Conservation (phyloP, 2,797 vertebrate genomes). For the Falco berigora region DNA sequence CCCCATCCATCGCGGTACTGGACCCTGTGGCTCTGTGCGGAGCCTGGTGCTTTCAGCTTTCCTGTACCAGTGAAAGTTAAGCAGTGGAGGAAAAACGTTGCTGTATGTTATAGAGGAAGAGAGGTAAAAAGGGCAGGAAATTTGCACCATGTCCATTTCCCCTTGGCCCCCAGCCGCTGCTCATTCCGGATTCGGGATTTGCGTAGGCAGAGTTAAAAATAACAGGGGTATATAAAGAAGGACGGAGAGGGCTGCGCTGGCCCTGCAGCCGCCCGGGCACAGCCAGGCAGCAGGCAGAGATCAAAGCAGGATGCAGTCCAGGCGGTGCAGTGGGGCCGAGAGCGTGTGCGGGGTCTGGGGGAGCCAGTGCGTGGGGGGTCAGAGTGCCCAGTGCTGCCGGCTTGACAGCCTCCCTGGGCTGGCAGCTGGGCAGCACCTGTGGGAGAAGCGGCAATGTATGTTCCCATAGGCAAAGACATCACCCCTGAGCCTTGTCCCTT, state of each 20-base stretch:
- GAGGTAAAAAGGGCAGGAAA: slow-evolving; percentile 81
- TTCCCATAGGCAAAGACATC: not conserved
- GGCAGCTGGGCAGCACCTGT: not conserved
- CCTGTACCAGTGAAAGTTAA: slow-evolving; percentile 73
- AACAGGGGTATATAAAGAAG: slow-evolving; percentile 81
- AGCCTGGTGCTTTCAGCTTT: not conserved
- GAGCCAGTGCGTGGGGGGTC: fast-evolving
- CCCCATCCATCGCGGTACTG: fast-evolving
- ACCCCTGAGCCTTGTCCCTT: not conserved
- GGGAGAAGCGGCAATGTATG: not conserved
- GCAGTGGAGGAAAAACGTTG: slow-evolving; percentile 61
- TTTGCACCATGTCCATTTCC: slow-evolving; percentile 84
- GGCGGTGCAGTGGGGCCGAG: not conserved
- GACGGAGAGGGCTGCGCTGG: slow-evolving; percentile 9
- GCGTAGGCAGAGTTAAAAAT: slow-evolving; percentile 88
- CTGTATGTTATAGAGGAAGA: slow-evolving; percentile 70
- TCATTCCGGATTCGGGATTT: slow-evolving; percentile 80
- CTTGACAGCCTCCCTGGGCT: not conserved
- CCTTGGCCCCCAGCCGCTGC: slow-evolving; percentile 77
- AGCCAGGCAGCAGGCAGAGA: slow-evolving; percentile 39
- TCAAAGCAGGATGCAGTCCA: slow-evolving; percentile 48
- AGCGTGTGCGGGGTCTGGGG: fast-evolving
- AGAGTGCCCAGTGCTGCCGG: not conserved
- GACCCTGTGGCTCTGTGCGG: not conserved
- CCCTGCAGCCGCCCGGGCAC: slow-evolving; percentile 18